A percentile compares a stretch with the other conserved stretches of the same genome.
These are phyloP conservation scores for Oreochromis aureus DNA, from an alignment of 2,113 vertebrate genomes.

Conservation along the genomic window DNA sequence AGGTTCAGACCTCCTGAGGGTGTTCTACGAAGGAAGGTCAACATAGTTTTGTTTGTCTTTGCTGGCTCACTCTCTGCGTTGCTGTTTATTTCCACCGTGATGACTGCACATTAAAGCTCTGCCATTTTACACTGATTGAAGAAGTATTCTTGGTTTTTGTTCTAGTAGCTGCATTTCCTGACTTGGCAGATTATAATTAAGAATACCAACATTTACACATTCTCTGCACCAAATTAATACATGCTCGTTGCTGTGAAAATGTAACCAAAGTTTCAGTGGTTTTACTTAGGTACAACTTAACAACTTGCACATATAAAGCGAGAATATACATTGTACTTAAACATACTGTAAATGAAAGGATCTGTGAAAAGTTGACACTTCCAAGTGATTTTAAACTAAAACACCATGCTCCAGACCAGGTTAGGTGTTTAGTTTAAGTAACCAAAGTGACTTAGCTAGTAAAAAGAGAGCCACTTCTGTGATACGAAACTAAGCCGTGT, in stretches of 20 bases:
- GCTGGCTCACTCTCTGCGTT: background rate
- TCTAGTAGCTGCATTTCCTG: background rate
- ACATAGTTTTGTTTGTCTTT: background rate
- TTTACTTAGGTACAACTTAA: fast-evolving
- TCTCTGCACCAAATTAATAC: background rate
- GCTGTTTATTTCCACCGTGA: background rate
- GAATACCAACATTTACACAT: background rate
- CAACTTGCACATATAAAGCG: background rate
- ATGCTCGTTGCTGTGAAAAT: background rate
- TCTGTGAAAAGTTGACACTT: background rate
- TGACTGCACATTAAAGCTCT: background rate
- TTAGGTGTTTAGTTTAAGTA: background rate
- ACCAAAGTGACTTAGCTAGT: background rate
- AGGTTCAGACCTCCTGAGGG: background rate
- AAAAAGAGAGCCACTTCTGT: too few relatives aligned
- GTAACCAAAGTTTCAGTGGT: background rate
- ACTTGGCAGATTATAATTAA: background rate
- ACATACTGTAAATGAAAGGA: background rate
- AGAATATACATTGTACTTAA: background rate
- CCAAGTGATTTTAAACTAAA: background rate
- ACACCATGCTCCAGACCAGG: background rate
- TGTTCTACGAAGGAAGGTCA: background rate
- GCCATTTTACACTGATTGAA: background rate
- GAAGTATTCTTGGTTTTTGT: background rate
- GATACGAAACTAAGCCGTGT: fast-evolving